Conservation (phyloP, 2,888 invertebrate species). For the Pyrrhia umbra region DNA sequence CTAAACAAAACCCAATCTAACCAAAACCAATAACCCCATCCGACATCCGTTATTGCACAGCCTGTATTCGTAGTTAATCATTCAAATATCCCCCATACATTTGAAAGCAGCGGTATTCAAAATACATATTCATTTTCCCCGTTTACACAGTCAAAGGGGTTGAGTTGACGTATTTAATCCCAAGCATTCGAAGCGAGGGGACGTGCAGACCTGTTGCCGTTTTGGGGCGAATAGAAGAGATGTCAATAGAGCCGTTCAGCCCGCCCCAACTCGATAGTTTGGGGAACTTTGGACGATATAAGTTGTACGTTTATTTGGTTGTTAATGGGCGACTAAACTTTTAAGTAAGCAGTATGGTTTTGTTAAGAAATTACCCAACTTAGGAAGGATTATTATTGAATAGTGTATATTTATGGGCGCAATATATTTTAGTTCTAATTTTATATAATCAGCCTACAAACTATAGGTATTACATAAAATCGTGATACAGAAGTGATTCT, state of each 20-base stretch:
- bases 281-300: conserved; percentile 35
- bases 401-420: too few relatives aligned
- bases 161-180: conserved; percentile 51
- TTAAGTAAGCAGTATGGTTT: background rate
- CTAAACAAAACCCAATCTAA: conserved; percentile 15
- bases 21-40: conserved; percentile 32
- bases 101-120: conserved; percentile 49
- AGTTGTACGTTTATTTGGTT: conserved; percentile 30
- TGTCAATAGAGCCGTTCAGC: conserved; percentile 55
- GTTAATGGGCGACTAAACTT: conserved; percentile 24
- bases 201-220: conserved; percentile 57
- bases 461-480: too few relatives aligned
- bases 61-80: conserved; percentile 49
- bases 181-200: conserved; percentile 44
- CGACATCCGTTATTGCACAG: conserved; percentile 20
- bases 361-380: background rate
- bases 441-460: too few relatives aligned
- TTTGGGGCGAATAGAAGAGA: conserved; percentile 34
- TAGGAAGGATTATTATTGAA: too few relatives aligned
- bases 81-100: conserved; percentile 43
- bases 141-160: conserved; percentile 45
- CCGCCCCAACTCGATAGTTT: conserved; percentile 55
- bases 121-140: conserved; percentile 60
- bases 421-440: too few relatives aligned
- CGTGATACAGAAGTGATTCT: too few relatives aligned